Base-by-base conservation (phyloP, 2,797 vertebrate genomes). In the Fistularia tabacaria region DNA sequence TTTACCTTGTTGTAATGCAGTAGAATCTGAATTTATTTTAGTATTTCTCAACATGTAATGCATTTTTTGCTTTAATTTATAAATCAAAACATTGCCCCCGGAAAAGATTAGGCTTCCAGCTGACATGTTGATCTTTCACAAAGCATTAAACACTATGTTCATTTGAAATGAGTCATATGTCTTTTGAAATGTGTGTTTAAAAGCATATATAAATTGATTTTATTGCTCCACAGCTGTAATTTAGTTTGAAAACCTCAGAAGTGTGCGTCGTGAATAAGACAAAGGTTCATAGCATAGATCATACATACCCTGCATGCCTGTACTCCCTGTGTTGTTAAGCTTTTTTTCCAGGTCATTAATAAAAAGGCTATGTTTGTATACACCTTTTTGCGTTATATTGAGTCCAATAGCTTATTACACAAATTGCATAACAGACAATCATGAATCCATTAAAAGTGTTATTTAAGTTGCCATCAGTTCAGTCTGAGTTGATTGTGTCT, bases 331-430 rank as follows among this genome's bases (percentile, higher is more conserved):
- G 84, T 86, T 87, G 85, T 88, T 90, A 77, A 84, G 79, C 80
- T 80, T 89, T 89, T 87, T 87, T 89, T 83, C 69, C 59, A 78
- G 87, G 89, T 91, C 90, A 87, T 91, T 89, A 93, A 92, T 93
- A 92, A 92, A 92, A 91, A 90, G 89, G 80, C 90, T 89, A 88
- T 88, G 89, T 93, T 92, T 92, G 87, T 91, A 91, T 64, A 82
- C 40, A 51, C 55, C 46, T 76, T 59, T 47, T 49, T 45, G 59
- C 66, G 45, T 15, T 53, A 13, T n/a, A 11, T 6, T 7, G 8
- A 8, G 7, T 49, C 37, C 25, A 25, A 25, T 25, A 5, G 25
- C 2, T 25, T 3, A 5, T 3, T 25, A 3, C 25, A 25, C 25
- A 25, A 25, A 25, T 25, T 25, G 25, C 25, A 25, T 5, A 25